phyloP scores from a whole-genome alignment of 2,888 invertebrate genomes.

The Camptogramma bilineatum region DNA sequence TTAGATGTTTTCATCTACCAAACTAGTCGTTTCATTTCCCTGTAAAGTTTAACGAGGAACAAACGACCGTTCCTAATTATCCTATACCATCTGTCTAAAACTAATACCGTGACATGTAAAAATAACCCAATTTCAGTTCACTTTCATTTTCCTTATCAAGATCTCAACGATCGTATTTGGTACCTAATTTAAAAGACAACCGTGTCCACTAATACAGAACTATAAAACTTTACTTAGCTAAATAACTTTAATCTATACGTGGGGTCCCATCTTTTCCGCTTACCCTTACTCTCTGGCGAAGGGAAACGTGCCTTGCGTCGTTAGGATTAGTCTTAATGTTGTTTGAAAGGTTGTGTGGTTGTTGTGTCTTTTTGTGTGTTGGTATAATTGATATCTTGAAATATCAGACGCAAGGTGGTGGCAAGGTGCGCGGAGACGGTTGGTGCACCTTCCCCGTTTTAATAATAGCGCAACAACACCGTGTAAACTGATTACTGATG shows the following conservation, averaged over 20 bases:
- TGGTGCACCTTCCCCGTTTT: conserved; percentile 68
- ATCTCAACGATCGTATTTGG: conserved; percentile 72
- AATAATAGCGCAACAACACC: conserved; percentile 70
- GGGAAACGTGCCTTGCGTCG: conserved; percentile 25
- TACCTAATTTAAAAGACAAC: conserved; percentile 78
- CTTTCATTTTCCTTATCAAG: conserved; percentile 51
- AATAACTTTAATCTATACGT: conserved; percentile 77
- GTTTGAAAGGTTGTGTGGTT: neutral
- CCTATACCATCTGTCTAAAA: conserved; percentile 34
- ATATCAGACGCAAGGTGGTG: conserved; percentile 81
- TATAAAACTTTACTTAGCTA: conserved; percentile 77
- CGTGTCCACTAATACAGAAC: conserved; percentile 79
- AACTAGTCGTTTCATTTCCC: no score
- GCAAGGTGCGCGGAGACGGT: conserved; percentile 82
- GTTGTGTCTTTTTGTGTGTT: conserved; percentile 48
- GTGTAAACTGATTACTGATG: conserved; percentile 78
- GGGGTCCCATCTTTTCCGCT: conserved; percentile 74
- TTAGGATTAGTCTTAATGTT: conserved; percentile 14
- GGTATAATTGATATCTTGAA: conserved; percentile 72
- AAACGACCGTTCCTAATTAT: conserved; percentile 28
- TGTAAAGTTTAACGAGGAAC: conserved; percentile 1
- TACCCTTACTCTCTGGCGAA: conserved; percentile 34
- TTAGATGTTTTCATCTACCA: no score
- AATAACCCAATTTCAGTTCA: conserved; percentile 54
- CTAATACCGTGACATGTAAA: conserved; percentile 58